Evolutionary conservation across 1,140 invertebrate species (phyloP).

Genomic region (Sesamia nonagrioides): DNA sequence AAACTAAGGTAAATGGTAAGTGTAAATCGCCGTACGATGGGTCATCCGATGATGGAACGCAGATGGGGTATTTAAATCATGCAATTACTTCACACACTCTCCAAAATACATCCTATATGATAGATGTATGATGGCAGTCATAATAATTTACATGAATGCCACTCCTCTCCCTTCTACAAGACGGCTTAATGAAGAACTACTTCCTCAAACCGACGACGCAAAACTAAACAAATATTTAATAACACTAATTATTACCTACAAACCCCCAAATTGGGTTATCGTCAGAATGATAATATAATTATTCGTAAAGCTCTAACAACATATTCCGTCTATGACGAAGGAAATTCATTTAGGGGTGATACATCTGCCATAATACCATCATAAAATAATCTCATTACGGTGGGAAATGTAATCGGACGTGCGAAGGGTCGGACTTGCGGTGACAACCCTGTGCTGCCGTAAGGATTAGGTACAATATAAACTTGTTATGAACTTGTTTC

Average conservation of each 20-base stretch:
- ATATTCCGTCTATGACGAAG: slow-evolving; percentile 28
- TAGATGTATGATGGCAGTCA: not conserved
- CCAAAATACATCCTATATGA: too few species aligned
- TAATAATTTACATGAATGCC: not conserved
- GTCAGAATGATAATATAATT: slow-evolving; percentile 36
- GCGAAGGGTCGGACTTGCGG: slow-evolving; percentile 32
- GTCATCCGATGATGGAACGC: too few species aligned
- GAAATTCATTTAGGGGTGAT: slow-evolving; percentile 43
- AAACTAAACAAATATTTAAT: slow-evolving; percentile 14
- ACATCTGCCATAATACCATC: slow-evolving; percentile 42
- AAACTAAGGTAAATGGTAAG: too few species aligned
- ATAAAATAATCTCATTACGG: slow-evolving; percentile 47
- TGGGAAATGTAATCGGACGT: slow-evolving; percentile 45
- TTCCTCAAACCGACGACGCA: not conserved
- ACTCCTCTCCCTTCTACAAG: not conserved
- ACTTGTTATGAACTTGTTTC: slow-evolving; percentile 28
- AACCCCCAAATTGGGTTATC: slow-evolving; percentile 41
- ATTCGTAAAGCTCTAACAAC: slow-evolving; percentile 33
- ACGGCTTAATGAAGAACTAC: not conserved
- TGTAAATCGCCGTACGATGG: too few species aligned
- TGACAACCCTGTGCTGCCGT: not conserved
- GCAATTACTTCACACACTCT: too few species aligned
- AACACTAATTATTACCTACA: slow-evolving; percentile 30
- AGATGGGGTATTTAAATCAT: too few species aligned
- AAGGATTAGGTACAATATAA: slow-evolving; percentile 5